A percentile compares a stretch with the other conserved stretches of the same genome.
These are phyloP conservation scores for Proales similis DNA, from an alignment of 1,140 invertebrate species.

Conservation along the genomic window DNA sequence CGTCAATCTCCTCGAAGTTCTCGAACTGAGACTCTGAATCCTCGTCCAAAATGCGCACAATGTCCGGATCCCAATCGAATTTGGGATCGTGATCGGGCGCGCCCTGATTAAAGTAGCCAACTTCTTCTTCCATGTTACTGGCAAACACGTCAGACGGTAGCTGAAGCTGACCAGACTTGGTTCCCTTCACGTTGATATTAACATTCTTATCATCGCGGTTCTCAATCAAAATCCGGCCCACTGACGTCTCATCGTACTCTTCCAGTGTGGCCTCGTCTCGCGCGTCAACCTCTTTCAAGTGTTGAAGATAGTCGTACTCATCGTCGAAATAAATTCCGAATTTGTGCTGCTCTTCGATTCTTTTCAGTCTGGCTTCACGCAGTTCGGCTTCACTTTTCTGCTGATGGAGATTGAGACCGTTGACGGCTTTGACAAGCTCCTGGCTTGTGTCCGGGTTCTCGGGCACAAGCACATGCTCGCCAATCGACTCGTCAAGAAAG, in stretches of 20 bases:
- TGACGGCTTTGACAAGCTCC: slow-evolving; percentile 29
- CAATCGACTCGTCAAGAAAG: slow-evolving; percentile 73
- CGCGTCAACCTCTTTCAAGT: slow-evolving; percentile 63
- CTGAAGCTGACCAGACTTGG: slow-evolving; percentile 49
- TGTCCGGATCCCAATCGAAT: slow-evolving; percentile 80
- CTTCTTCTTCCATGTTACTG: slow-evolving; percentile 74
- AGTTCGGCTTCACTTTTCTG: background rate
- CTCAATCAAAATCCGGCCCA: slow-evolving; percentile 19
- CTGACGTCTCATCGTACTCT: background rate
- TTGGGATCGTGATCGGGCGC: slow-evolving; percentile 66
- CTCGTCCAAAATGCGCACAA: slow-evolving; percentile 83
- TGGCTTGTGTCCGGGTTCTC: slow-evolving; percentile 4
- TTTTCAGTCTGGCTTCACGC: slow-evolving; percentile 34
- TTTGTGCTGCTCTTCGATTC: slow-evolving; percentile 70
- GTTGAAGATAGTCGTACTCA: slow-evolving; percentile 89
- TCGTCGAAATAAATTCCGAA: slow-evolving; percentile 93
- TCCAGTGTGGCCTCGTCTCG: slow-evolving; percentile 2
- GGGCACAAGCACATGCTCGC: slow-evolving; percentile 69
- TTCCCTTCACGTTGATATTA: background rate
- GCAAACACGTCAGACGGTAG: slow-evolving; percentile 84
- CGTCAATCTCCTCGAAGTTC: slow-evolving; percentile 74
- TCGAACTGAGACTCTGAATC: slow-evolving; percentile 74
- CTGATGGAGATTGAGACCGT: slow-evolving; percentile 39
- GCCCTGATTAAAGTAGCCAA: slow-evolving; percentile 79
- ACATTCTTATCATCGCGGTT: background rate